Base-by-base conservation (phyloP, 2,113 vertebrate genomes). In the Labeo rohita region DNA sequence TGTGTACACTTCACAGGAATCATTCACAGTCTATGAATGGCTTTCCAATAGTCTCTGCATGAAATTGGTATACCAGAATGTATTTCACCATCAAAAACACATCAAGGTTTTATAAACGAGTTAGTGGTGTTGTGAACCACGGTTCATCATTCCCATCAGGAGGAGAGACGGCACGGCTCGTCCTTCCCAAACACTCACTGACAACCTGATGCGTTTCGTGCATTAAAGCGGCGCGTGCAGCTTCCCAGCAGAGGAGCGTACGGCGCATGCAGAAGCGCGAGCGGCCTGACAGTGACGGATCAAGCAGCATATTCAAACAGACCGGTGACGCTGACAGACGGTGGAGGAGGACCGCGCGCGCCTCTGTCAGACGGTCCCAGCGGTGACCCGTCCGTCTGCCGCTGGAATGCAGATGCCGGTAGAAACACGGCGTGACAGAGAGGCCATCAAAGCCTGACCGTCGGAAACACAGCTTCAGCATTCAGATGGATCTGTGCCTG, bases 311-410 rank as follows among this genome's bases (percentile, higher is more conserved):
- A 47, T 70, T 89, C 84, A 84, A 89, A 76, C 85, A 85, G 76
- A 87, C 73, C 74, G 13, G n/a, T 85, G 77, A 70, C 82, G 66
- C 45, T 68, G 83, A 80, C 89, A 88, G 78, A 85, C 73, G 84
- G 82, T 74, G 59, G 81, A 88, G 87, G 89, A 83, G 73, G 85
- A 21, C 23, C 4, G 70, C 36, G 15, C 47, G 45, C 52, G 61
- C 34, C 80, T 12, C 15, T 63, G 52, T 68, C 86, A 45, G 86
- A 72, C 28, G 66, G 39, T 86, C 84, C 77, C 87, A 28, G 65
- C 77, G 82, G 86, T 88, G 76, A 86, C 87, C 87, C 13, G 43
- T 84, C 73, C 80, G 68, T 86, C 80, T 85, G 84, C 79, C 45
- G 43, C 43, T 65, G 65, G 73, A 87, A 78, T 82, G 72, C 77